Percentiles rank a stretch among this genome's conserved stretches.
phyloP scores from a whole-genome alignment of 2,888 invertebrate genomes.

The Brenthis ino region DNA sequence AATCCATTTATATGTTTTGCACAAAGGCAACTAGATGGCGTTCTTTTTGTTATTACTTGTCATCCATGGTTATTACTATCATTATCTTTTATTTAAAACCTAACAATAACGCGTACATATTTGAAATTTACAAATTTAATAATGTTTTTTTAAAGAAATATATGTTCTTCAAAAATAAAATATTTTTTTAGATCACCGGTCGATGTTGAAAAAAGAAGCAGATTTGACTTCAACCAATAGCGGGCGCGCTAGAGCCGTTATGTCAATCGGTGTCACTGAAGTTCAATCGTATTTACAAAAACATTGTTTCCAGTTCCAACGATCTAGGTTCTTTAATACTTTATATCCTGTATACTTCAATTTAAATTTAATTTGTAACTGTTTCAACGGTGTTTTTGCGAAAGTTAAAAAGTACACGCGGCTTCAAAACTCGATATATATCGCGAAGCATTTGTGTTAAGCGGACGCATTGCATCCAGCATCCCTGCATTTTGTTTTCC shows the following conservation, averaged over 20 bases:
- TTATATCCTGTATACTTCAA: constrained; percentile 56
- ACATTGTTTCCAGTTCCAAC: constrained; percentile 40
- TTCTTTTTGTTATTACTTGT: no score
- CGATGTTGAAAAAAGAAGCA: constrained; percentile 51
- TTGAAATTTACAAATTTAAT: no score
- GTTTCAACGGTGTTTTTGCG: constrained; percentile 55
- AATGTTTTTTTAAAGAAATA: not conserved
- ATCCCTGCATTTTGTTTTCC: constrained; percentile 48
- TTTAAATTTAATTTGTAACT: constrained; percentile 63
- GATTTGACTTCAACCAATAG: constrained; percentile 70
- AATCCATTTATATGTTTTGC: no score
- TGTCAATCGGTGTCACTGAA: constrained; percentile 55
- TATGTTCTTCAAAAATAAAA: constrained; percentile 28
- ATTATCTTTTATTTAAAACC: no score
- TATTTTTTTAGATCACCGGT: constrained; percentile 43
- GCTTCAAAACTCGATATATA: constrained; percentile 54
- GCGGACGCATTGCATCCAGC: constrained; percentile 52
- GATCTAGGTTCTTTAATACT: constrained; percentile 42
- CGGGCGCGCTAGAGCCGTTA: constrained; percentile 50
- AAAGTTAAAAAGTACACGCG: constrained; percentile 37
- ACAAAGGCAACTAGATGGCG: no score
- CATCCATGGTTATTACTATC: no score
- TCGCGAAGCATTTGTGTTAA: constrained; percentile 48
- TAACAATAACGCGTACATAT: no score
- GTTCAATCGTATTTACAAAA: constrained; percentile 40